A percentile compares a stretch with the other conserved stretches of the same genome.
These are phyloP conservation scores for Scomber scombrus DNA, from an alignment of 2,113 vertebrate genomes.

Conservation along the genomic window DNA sequence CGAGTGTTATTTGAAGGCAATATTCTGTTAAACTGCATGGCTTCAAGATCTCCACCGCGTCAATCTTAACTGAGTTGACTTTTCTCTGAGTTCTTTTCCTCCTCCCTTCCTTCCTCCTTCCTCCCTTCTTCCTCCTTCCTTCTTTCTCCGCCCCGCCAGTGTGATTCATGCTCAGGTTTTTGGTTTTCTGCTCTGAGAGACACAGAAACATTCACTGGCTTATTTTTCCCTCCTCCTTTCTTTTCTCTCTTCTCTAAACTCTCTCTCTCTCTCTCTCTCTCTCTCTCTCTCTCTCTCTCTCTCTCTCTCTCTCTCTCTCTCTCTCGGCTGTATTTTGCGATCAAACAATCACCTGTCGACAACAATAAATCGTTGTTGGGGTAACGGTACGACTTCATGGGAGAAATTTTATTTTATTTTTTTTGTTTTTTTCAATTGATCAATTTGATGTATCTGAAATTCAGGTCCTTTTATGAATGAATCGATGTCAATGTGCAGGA, in stretches of 20 bases:
- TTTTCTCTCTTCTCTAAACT: conserved; percentile 5
- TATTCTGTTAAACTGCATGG: conserved; percentile 84
- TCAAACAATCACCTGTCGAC: conserved; percentile 82
- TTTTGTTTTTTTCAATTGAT: conserved; percentile 57
- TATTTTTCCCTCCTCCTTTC: conserved; percentile 1
- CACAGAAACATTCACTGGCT: conserved; percentile 53
- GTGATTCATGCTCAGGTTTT: conserved; percentile 72
- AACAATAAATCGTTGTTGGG: conserved; percentile 77
- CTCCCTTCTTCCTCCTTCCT: too few species aligned
- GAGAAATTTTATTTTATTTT: conserved; percentile 52
- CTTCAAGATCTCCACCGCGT: conserved; percentile 72
- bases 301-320: conserved; percentile 38
- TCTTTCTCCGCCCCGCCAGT: conserved; percentile 2
- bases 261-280: conserved; percentile 10
- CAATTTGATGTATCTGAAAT: conserved; percentile 72
- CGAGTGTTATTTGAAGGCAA: conserved; percentile 80
- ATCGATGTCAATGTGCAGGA: conserved; percentile 76
- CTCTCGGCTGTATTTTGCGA: conserved; percentile 81
- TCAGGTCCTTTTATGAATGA: conserved; percentile 66
- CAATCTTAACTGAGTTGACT: conserved; percentile 62
- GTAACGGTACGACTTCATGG: conserved; percentile 63
- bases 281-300: background rate
- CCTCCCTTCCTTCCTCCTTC: too few species aligned
- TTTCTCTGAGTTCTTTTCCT: conserved; percentile 34
- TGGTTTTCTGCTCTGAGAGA: conserved; percentile 55